Conservation (phyloP, 2,797 vertebrate genomes). For the Gadopsis bispinosus region DNA sequence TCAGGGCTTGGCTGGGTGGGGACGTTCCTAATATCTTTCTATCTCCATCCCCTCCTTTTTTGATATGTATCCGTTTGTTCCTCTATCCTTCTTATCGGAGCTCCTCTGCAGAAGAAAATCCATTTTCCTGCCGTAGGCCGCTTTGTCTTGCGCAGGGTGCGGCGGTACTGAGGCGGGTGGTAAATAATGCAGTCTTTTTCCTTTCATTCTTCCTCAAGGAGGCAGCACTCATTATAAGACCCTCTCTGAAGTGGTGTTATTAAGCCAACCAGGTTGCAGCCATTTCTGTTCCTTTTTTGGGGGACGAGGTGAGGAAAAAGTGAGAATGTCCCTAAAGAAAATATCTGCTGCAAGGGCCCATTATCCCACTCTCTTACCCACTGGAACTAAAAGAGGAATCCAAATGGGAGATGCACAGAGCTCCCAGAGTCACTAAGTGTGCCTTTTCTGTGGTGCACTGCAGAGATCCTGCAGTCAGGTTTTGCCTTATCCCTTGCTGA, state of each 20-base stretch:
- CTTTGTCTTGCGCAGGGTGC: conserved; percentile 75
- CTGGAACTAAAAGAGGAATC: conserved; percentile 46
- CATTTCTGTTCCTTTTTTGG: conserved; percentile 31
- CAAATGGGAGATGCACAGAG: conserved; percentile 29
- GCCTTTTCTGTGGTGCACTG: conserved; percentile 41
- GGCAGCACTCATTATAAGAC: conserved; percentile 55
- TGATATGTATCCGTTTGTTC: conserved; percentile 39
- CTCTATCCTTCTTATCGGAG: conserved; percentile 57
- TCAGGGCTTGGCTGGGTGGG: conserved; percentile 20
- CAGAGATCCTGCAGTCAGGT: conserved; percentile 30
- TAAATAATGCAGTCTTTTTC: conserved; percentile 86
- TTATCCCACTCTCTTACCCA: conserved; percentile 23
- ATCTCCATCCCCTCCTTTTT: conserved; percentile 33
- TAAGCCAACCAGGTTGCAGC: conserved; percentile 66
- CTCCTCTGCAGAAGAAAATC: conserved; percentile 74
- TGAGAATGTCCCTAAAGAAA: conserved; percentile 42
- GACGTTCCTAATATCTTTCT: conserved; percentile 37
- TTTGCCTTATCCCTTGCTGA: conserved; percentile 7
- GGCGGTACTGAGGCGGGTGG: conserved; percentile 65
- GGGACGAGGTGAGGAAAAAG: conserved; percentile 22
- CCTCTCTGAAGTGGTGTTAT: conserved; percentile 76
- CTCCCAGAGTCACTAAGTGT: conserved; percentile 28
- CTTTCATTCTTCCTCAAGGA: conserved; percentile 71
- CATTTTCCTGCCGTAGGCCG: conserved; percentile 70
- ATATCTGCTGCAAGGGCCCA: conserved; percentile 29